These are phyloP conservation scores for Nyctereutes procyonoides DNA, from an alignment of 2,113 vertebrate species.

Conservation along the genomic window DNA sequence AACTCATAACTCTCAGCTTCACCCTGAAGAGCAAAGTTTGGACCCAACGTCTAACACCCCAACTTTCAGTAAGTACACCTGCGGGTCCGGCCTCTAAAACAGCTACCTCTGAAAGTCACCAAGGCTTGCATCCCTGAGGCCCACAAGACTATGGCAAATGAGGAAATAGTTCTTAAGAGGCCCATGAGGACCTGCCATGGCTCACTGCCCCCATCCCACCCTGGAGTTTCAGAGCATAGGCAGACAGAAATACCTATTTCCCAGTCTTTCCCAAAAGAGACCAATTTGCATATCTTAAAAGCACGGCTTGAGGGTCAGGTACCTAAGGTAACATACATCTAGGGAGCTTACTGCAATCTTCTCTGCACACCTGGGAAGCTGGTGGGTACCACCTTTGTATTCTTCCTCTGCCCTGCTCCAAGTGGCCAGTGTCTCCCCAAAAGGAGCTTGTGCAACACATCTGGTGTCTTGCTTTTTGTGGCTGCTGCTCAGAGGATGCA, in stretches of 20 bases:
- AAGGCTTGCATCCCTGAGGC: too few relatives aligned
- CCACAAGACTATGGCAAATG: not conserved
- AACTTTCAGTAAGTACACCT: not conserved
- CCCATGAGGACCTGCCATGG: not conserved
- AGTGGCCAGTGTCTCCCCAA: not conserved
- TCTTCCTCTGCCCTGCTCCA: not conserved
- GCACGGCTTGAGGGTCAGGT: not conserved
- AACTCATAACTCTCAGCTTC: not conserved
- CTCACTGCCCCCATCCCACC: not conserved
- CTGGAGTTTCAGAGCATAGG: not conserved
- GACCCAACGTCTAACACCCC: not conserved
- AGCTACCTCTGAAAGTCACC: not conserved
- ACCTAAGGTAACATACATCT: not conserved
- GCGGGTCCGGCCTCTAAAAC: not conserved
- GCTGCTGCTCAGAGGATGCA: not conserved
- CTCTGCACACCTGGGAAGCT: not conserved
- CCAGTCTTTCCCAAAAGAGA: not conserved
- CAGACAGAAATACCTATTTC: not conserved
- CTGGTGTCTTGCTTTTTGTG: not conserved
- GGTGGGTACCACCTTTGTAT: not conserved
- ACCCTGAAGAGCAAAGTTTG: not conserved
- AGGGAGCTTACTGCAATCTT: not conserved
- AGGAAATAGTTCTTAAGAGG: not conserved
- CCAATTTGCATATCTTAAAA: not conserved
- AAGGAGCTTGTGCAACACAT: not conserved